Base-by-base conservation (phyloP, 2,888 invertebrate genomes). In the Xanthostigma xanthostigma region DNA sequence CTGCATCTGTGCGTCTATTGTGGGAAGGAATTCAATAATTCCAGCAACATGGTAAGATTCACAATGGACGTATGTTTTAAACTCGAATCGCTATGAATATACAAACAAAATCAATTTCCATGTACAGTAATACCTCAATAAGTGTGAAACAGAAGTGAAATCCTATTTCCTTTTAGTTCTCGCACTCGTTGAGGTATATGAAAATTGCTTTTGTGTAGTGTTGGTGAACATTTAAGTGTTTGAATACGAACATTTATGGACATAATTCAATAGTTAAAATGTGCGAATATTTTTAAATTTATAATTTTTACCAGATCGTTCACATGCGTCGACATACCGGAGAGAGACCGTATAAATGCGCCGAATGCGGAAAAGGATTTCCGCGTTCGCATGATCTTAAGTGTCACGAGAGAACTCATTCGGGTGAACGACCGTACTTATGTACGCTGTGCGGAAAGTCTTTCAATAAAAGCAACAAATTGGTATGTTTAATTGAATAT, bases 1-100 rank as follows among this genome's bases (percentile, higher is more conserved):
- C 50, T 67, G 43, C 68, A 68, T 58, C 56, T 68, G 14, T 68
- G 68, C 50, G 63, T 68, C 53, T 68, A 68, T 55, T 68, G 68
- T 50, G 67, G 67, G 14, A 68, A 67, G 54, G 68, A 68, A 55
- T 68, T 67, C 57, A 68, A 67, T 56, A 68, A 68, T 61, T 67
- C 67, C 9, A 68, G 67, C 57, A 68, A 68, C 57, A 68, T 68
- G 68, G 67, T 66, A 55, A 61, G 61, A 45, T 36, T 13, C 9
- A 6, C 6, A 6, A 27, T 6, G 5, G 6, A 27, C 6, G 6
- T 27, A 27, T 27, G 27, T 27, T 27, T 17, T 3, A 17, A 17
- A 27, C 6, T 27, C 27, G 27, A 27, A 5, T 27, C 17, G 17
- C 17, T 17, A 17, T 17, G 4, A 17, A 17, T 2, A 2, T 17